Evolutionary conservation across 2,797 vertebrate genomes (phyloP).

Genomic region (Lagorchestes hirsutus): DNA sequence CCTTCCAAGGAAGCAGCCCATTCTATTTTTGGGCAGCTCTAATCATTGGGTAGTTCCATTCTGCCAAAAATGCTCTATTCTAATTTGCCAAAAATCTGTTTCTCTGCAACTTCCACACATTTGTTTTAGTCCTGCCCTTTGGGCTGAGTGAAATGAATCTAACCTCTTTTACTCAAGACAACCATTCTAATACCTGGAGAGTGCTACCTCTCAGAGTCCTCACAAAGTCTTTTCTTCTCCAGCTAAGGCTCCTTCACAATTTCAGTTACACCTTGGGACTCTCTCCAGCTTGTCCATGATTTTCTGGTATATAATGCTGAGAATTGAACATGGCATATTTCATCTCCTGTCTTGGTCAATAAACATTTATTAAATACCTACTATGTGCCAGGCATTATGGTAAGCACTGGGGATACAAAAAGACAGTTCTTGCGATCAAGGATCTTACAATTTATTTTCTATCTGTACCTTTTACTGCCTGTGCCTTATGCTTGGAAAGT

Average conservation of each 20-base stretch:
- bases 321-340: neutral
- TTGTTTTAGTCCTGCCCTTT: neutral
- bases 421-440: neutral
- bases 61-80: neutral
- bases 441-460: neutral
- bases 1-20: neutral
- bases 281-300: neutral
- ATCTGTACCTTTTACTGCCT: neutral
- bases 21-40: neutral
- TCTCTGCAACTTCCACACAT: neutral
- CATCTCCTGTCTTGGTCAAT: neutral
- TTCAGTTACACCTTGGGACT: neutral
- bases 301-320: neutral
- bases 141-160: neutral
- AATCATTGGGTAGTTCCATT: neutral
- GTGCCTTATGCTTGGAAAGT: neutral
- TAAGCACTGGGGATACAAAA: neutral
- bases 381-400: no score
- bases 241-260: neutral
- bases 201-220: neutral
- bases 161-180: neutral
- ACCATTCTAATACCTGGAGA: neutral
- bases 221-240: neutral
- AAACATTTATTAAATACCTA: neutral
- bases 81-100: neutral